Conservation (phyloP, 2,113 vertebrate genomes). For the Chiloscyllium plagiosum region DNA sequence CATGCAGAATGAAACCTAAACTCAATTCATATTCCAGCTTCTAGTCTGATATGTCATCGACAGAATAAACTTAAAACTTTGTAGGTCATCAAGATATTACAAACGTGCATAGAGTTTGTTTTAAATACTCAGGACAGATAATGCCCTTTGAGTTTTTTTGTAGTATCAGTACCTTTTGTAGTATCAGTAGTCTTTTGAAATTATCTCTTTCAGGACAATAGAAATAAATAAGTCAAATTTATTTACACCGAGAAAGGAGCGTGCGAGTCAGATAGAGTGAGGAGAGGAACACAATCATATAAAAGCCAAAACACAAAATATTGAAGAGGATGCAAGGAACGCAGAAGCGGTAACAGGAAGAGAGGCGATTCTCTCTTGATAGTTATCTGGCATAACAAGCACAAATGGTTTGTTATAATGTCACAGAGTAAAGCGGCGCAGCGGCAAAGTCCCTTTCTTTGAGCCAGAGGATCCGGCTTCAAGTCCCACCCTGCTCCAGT, state of each 20-base stretch:
- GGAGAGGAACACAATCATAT: background rate
- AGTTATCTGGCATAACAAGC: background rate
- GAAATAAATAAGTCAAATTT: background rate
- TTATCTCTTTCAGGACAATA: background rate
- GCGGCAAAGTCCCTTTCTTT: too few species aligned
- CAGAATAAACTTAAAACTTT: background rate
- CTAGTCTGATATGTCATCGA: background rate
- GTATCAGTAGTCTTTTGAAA: background rate
- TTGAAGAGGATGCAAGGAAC: background rate
- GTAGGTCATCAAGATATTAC: background rate
- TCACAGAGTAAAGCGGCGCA: too few species aligned
- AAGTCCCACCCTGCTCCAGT: too few species aligned
- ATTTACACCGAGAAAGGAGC: background rate
- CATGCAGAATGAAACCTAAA: background rate
- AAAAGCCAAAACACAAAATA: background rate
- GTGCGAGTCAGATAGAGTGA: background rate
- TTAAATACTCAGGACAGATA: background rate
- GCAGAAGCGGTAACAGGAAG: background rate
- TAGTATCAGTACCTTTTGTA: background rate
- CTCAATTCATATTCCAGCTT: background rate
- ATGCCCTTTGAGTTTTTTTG: background rate
- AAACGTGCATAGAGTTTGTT: background rate
- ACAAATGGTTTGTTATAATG: background rate
- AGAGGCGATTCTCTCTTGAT: background rate
- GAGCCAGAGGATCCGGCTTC: too few species aligned